phyloP scores from a whole-genome alignment of 1,140 invertebrate genomes.

The Drosophila ogumai region DNA sequence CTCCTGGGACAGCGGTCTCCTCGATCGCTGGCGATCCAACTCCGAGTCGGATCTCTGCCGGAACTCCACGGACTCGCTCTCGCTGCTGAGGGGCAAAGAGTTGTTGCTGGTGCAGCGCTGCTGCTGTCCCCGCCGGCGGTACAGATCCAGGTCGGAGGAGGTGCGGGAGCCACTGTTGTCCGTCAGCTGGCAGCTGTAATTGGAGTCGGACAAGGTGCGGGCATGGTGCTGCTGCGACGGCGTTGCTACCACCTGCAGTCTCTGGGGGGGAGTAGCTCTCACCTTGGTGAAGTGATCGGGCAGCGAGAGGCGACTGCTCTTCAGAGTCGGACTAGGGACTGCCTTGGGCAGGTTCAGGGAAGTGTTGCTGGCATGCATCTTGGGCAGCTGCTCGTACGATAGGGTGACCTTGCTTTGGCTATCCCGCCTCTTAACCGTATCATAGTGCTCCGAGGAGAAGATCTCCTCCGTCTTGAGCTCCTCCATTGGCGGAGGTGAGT shows the following conservation, averaged over 20 bases:
- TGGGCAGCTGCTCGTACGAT: conserved; percentile 79
- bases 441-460: conserved; percentile 83
- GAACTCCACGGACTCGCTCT: conserved; percentile 86
- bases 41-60: conserved; percentile 86
- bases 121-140: conserved; percentile 69
- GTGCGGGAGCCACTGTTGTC: conserved; percentile 81
- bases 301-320: conserved; percentile 77
- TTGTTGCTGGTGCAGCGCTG: conserved; percentile 72
- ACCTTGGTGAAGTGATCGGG: conserved; percentile 81
- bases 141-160: conserved; percentile 81
- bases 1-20: conserved; percentile 90
- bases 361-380: conserved; percentile 79
- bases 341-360: conserved; percentile 73
- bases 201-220: conserved; percentile 79
- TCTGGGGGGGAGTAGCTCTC: conserved; percentile 36
- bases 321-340: conserved; percentile 57
- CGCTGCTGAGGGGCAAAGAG: conserved; percentile 69
- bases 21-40: conserved; percentile 88
- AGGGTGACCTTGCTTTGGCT: conserved; percentile 77
- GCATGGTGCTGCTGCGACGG: conserved; percentile 73
- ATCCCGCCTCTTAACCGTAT: conserved; percentile 77
- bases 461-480: conserved; percentile 85
- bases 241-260: conserved; percentile 6
- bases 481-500: conserved; percentile 89
- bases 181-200: conserved; percentile 80